Percentiles rank a stretch among this genome's conserved stretches.
phyloP scores from a whole-genome alignment of 2,797 vertebrate species.

The Cheirogaleus major region DNA sequence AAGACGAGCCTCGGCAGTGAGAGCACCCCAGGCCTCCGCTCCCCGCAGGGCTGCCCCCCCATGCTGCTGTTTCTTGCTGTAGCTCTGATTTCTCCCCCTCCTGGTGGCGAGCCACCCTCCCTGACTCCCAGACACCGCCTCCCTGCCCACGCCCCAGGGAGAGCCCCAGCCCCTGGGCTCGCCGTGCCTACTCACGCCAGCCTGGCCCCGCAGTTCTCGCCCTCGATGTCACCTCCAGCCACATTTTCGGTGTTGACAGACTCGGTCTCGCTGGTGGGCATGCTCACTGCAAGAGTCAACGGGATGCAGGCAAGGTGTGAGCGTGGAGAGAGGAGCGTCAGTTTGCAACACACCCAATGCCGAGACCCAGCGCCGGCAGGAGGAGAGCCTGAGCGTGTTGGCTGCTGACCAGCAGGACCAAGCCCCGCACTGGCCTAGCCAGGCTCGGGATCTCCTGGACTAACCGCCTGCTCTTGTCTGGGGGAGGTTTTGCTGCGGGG shows the following conservation, averaged over 20 bases:
- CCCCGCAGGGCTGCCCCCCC: not conserved
- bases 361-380: not conserved
- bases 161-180: not conserved
- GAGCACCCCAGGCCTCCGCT: not conserved
- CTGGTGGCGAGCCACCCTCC: not conserved
- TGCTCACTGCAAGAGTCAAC: conserved; percentile 93
- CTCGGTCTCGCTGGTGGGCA: conserved; percentile 98
- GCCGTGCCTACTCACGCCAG: conserved; percentile 93
- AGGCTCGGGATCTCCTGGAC: not conserved
- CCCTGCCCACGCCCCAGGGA: not conserved
- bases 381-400: not conserved
- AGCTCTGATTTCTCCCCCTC: not conserved
- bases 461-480: not conserved
- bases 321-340: not conserved
- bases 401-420: not conserved
- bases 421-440: not conserved
- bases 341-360: not conserved
- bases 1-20: not conserved
- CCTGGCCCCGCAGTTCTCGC: conserved; percentile 96
- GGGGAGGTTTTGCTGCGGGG: not conserved
- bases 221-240: conserved; percentile 95
- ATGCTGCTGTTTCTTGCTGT: not conserved
- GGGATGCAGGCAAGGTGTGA: conserved; percentile 54
- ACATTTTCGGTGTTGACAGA: conserved; percentile 98
- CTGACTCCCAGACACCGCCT: not conserved